Percentiles rank a stretch among this genome's conserved stretches.
Conservation (phyloP, 2,888 invertebrate genomes). For the Ditula angustiorana region DNA sequence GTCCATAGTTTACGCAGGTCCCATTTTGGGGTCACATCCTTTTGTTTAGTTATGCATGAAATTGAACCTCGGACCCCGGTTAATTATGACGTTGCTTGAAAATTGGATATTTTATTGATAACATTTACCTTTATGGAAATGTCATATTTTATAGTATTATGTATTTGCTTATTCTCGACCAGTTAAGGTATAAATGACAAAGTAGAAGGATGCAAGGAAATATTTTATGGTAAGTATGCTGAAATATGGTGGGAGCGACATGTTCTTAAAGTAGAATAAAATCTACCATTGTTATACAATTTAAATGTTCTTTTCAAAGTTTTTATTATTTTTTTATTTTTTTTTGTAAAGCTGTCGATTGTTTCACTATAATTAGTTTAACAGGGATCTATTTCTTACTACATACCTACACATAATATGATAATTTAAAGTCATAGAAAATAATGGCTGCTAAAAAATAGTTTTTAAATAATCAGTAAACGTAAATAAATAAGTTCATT, state of each 20-base stretch:
- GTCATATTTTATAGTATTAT: background rate
- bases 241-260: background rate
- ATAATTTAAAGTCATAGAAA: background rate
- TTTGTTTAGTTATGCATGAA: constrained; percentile 73
- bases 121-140: constrained; percentile 40
- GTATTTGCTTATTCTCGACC: background rate
- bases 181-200: background rate
- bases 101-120: constrained; percentile 68
- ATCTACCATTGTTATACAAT: background rate
- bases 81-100: constrained; percentile 76
- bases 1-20: constrained; percentile 65
- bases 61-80: constrained; percentile 67
- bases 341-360: too few relatives aligned
- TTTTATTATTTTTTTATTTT: background rate
- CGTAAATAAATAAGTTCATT: background rate
- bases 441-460: too few relatives aligned
- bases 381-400: too few relatives aligned
- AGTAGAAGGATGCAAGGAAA: background rate
- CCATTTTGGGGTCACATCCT: constrained; percentile 54
- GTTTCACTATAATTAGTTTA: too few relatives aligned
- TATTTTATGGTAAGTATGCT: background rate
- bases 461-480: too few relatives aligned
- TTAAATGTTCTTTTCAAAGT: background rate
- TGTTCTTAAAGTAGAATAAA: background rate
- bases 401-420: too few relatives aligned